A percentile compares a stretch with the other conserved stretches of the same genome.
Evolutionary conservation across 2,888 invertebrate genomes (phyloP).

Genomic region (Dione vanillae): DNA sequence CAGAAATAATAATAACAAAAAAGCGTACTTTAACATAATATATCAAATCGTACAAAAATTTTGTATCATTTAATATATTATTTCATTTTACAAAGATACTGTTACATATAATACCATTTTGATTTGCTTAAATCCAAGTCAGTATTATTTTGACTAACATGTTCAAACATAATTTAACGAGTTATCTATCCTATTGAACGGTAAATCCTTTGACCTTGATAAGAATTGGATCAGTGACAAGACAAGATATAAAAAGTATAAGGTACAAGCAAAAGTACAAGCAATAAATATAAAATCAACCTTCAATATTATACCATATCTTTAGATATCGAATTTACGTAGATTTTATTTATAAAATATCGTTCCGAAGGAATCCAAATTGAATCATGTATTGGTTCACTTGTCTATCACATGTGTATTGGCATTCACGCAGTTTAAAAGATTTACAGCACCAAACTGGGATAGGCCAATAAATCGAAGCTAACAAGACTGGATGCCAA

Average conservation of each 20-base stretch:
- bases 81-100: too few relatives aligned
- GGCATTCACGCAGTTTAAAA: conserved; percentile 48
- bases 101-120: too few relatives aligned
- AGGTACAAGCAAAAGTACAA: background rate
- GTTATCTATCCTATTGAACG: conserved; percentile 4
- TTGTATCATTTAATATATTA: too few relatives aligned
- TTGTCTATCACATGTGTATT: conserved; percentile 48
- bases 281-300: background rate
- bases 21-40: too few relatives aligned
- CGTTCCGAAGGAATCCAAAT: conserved; percentile 40
- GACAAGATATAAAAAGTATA: background rate
- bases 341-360: conserved; percentile 30
- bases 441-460: conserved; percentile 48
- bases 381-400: conserved; percentile 43
- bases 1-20: too few relatives aligned
- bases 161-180: background rate
- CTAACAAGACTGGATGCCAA: conserved; percentile 42
- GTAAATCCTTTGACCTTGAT: background rate
- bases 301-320: background rate
- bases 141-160: background rate
- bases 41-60: too few relatives aligned
- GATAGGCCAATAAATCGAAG: conserved; percentile 51
- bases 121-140: too few relatives aligned
- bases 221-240: background rate
- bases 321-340: conserved; percentile 2